Evolutionary conservation across 2,797 vertebrate species (phyloP), one percentile per base, ranked within the genome.

Genomic region (Halcyon chelicuti): DNA sequence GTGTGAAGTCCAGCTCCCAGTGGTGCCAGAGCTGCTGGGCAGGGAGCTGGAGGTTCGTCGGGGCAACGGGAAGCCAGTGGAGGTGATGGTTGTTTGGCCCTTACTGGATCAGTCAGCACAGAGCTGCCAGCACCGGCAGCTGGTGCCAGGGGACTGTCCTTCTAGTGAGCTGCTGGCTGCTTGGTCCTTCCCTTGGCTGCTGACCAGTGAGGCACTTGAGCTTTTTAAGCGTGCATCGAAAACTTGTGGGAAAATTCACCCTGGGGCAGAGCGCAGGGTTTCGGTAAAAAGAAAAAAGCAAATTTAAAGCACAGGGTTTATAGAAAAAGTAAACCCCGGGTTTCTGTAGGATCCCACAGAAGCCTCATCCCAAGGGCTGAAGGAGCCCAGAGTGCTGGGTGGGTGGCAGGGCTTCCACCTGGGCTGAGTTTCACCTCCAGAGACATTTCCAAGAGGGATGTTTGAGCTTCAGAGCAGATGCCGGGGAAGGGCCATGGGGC

Each of bases 371-470:
- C 31, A 37, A 60, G 7, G 14, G 23, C 23, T 84, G 12, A 31
- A 1, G 3, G 60, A 80, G 39, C 14, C 39, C 17, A 28, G 23
- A 44, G 25, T 3, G 29, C 60, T 35, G n/a, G 0, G 3, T 0
- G 2, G 5, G 11, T 25, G 16, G 39, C 54, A 42, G 49, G 26
- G 65, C 35, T 73, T 20, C 51, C 65, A 22, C 20, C 10, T 14
- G 12, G 17, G 73, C 54, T 51, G 63, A 33, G 20, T 60, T 73
- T n/a, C 7, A 5, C 26, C 26, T 52, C 51, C 65, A 7, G 82
- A 65, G 58, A 11, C 16, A 4, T 55, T 92, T 63, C 35, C 12
- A 28, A n/a, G 54, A 33, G 40, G 14, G 39, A 16, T 31, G 4
- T 63, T 60, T 37, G n/a, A 49, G 31, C 14, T 5, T 47, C 33